These are phyloP conservation scores for Drosophila quadrilineata DNA, from an alignment of 1,140 invertebrate genomes.

Conservation along the genomic window DNA sequence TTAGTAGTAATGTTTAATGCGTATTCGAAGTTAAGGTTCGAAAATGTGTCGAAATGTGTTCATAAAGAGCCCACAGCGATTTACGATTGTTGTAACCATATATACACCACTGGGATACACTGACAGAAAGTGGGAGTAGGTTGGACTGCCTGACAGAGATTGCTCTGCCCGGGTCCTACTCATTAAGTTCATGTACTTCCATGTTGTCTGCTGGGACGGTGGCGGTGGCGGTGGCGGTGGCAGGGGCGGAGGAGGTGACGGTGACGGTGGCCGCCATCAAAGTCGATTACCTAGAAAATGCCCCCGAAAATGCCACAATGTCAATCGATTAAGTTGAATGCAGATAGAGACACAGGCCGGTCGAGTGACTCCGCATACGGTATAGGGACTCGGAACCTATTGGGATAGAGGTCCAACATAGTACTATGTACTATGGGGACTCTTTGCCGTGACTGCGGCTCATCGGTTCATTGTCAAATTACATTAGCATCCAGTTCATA, in stretches of 20 bases:
- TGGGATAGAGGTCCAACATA: neutral
- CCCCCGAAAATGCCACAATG: conserved; percentile 53
- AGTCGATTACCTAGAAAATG: conserved; percentile 75
- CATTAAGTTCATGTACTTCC: conserved; percentile 17
- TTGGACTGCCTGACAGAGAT: neutral
- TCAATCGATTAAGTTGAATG: conserved; percentile 68
- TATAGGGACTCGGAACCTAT: too few relatives aligned
- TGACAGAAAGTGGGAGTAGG: neutral
- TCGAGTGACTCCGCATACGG: too few relatives aligned
- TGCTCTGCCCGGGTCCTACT: neutral
- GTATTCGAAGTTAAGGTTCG: conserved; percentile 47
- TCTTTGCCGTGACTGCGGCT: conserved; percentile 20
- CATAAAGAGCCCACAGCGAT: conserved; percentile 55
- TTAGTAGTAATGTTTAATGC: too few relatives aligned
- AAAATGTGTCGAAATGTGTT: conserved; percentile 49
- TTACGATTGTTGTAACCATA: conserved; percentile 39
- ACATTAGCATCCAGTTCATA: conserved; percentile 58
- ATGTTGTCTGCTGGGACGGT: too few relatives aligned
- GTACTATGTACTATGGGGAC: neutral
- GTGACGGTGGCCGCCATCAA: conserved; percentile 63
- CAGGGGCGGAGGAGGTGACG: too few relatives aligned
- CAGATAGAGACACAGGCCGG: neutral
- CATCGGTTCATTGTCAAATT: conserved; percentile 73
- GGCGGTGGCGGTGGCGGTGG: too few relatives aligned
- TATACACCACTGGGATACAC: neutral